Conservation (phyloP, 2,113 vertebrate species). For the Anguilla rostrata region DNA sequence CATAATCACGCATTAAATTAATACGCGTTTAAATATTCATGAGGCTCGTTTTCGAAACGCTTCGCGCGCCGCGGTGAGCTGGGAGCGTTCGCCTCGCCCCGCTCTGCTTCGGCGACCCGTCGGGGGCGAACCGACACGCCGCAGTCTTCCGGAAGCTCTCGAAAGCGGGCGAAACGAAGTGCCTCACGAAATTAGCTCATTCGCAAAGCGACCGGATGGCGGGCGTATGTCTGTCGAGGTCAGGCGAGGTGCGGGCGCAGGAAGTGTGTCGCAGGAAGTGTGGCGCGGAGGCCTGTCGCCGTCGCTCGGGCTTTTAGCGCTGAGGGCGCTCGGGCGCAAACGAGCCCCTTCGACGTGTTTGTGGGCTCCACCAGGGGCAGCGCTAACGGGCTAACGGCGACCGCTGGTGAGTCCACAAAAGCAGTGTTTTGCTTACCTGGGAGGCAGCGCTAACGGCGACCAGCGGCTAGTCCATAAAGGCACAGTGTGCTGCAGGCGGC, state of each 20-base stretch:
- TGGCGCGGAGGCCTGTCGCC: neutral
- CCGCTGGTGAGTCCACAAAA: too few species aligned
- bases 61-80: neutral
- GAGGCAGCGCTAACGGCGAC: too few species aligned
- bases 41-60: slow-evolving; percentile 19
- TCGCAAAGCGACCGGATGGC: slow-evolving; percentile 20
- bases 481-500: too few species aligned
- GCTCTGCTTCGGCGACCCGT: neutral
- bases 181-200: neutral
- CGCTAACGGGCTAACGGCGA: too few species aligned
- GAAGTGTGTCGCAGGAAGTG: neutral
- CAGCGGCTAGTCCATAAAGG: too few species aligned
- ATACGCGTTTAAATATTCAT: slow-evolving; percentile 48
- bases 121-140: neutral
- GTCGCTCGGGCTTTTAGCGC: neutral
- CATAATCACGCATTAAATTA: slow-evolving; percentile 42
- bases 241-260: slow-evolving; percentile 13
- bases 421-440: too few species aligned
- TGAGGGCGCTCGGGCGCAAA: neutral
- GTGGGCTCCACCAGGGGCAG: too few species aligned
- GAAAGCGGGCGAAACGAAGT: too few species aligned
- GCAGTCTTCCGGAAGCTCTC: neutral
- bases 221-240: slow-evolving; percentile 29
- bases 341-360: too few species aligned
- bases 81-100: neutral